A percentile compares a stretch with the other conserved stretches of the same genome.
Evolutionary conservation across 2,888 invertebrate species (phyloP).

Genomic region (Mimas tiliae): DNA sequence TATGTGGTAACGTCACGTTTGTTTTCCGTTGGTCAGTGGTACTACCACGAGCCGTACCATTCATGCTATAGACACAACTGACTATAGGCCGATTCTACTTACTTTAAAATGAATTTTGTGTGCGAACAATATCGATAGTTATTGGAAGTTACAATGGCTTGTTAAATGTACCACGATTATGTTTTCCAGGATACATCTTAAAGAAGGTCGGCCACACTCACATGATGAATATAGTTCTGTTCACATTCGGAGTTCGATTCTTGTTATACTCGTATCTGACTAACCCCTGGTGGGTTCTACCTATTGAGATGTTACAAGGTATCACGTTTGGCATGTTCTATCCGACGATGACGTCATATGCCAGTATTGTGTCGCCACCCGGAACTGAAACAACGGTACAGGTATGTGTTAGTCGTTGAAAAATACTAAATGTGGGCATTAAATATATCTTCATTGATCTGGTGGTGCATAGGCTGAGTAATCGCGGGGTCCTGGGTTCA

Average conservation of each 20-base stretch:
- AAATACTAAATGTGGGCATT: background rate
- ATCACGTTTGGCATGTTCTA: conserved; percentile 95
- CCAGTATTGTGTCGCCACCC: conserved; percentile 91
- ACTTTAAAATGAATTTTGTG: too few species aligned
- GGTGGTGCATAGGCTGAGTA: too few species aligned
- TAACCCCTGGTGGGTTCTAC: conserved; percentile 93
- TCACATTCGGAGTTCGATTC: conserved; percentile 92
- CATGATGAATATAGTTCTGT: conserved; percentile 92
- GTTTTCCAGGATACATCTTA: conserved; percentile 86
- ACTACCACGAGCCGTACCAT: too few species aligned
- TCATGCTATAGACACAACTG: too few species aligned
- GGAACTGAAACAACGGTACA: conserved; percentile 95
- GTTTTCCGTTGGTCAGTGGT: too few species aligned
- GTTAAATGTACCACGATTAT: background rate
- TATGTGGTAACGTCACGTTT: too few species aligned
- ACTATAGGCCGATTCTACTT: too few species aligned
- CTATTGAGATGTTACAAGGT: conserved; percentile 94
- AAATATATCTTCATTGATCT: too few species aligned
- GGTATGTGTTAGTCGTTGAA: conserved; percentile 64
- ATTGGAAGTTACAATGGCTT: too few species aligned
- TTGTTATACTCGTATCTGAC: conserved; percentile 91
- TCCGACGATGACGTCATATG: conserved; percentile 95
- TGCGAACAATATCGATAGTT: too few species aligned
- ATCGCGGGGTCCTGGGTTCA: too few species aligned
- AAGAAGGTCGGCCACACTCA: conserved; percentile 92